Percentiles rank a stretch among this genome's conserved stretches.
Conservation (phyloP, 2,797 vertebrate genomes). For the Micropoecilia bifurca region DNA sequence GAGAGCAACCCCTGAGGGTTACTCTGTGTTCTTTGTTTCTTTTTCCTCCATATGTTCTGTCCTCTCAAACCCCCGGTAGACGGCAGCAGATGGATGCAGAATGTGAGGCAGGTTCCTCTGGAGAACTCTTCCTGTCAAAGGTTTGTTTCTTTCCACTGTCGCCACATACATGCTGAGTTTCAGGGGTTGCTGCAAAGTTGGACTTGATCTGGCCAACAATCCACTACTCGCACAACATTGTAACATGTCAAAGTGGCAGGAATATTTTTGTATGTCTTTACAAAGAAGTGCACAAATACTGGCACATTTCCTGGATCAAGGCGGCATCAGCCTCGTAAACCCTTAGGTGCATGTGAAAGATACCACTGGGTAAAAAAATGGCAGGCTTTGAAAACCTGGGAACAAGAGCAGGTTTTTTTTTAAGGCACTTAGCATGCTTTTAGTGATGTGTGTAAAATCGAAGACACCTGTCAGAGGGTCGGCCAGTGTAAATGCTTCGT, state of each 20-base stretch:
- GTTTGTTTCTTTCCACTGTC: background rate
- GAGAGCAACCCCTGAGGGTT: background rate
- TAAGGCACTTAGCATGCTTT: background rate
- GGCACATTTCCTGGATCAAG: background rate
- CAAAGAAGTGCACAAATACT: background rate
- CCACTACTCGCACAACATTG: background rate
- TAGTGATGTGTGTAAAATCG: conserved; percentile 1
- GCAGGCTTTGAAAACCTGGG: background rate
- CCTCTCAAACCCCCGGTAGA: background rate
- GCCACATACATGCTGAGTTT: background rate
- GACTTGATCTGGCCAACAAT: background rate
- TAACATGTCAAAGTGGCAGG: background rate
- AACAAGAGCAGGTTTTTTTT: background rate
- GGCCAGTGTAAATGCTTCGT: background rate
- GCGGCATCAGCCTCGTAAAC: background rate
- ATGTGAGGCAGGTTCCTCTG: background rate
- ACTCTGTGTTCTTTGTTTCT: background rate
- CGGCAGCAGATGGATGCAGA: background rate
- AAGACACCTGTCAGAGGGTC: background rate
- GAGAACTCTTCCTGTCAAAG: background rate
- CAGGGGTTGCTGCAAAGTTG: background rate
- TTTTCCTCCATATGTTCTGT: background rate
- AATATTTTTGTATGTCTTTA: background rate
- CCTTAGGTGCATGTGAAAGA: background rate
- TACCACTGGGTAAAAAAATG: conserved; percentile 5